Evolutionary conservation across 2,888 invertebrate species (phyloP).

Genomic region (Pardosa pseudoannulata): DNA sequence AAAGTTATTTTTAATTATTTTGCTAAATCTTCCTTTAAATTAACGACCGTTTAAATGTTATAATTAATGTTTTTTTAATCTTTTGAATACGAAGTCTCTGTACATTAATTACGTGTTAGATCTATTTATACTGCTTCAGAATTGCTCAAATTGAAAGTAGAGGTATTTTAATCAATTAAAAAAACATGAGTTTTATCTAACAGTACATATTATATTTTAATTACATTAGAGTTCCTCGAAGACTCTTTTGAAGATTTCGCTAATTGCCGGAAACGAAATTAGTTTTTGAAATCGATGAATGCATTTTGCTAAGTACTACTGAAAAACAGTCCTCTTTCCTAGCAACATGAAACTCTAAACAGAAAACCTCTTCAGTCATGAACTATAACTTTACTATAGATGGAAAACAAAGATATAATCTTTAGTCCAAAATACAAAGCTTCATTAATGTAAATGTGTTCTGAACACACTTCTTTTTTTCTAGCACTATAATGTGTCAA

Average conservation of each 20-base stretch:
- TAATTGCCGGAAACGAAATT: no score
- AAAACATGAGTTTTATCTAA: no score
- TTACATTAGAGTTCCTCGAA: neutral
- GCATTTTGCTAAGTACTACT: conserved; percentile 1
- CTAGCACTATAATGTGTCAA: conserved; percentile 48
- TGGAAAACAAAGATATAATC: conserved; percentile 5
- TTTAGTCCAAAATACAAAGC: conserved; percentile 5
- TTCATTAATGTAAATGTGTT: conserved; percentile 38
- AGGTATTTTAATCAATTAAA: no score
- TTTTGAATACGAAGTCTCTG: no score
- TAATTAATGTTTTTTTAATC: no score
- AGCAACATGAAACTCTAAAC: neutral
- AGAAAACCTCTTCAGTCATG: neutral
- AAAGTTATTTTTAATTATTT: no score
- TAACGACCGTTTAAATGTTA: no score
- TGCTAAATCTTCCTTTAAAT: no score
- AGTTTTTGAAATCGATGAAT: neutral
- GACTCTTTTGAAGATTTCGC: no score
- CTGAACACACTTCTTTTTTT: conserved; percentile 62
- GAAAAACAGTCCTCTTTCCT: neutral
- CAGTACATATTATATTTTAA: neutral
- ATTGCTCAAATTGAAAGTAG: no score
- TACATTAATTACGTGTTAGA: no score
- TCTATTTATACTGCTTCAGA: no score
- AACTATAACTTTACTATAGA: neutral